Conservation (phyloP, 2,797 vertebrate genomes). For the Chelon labrosus region DNA sequence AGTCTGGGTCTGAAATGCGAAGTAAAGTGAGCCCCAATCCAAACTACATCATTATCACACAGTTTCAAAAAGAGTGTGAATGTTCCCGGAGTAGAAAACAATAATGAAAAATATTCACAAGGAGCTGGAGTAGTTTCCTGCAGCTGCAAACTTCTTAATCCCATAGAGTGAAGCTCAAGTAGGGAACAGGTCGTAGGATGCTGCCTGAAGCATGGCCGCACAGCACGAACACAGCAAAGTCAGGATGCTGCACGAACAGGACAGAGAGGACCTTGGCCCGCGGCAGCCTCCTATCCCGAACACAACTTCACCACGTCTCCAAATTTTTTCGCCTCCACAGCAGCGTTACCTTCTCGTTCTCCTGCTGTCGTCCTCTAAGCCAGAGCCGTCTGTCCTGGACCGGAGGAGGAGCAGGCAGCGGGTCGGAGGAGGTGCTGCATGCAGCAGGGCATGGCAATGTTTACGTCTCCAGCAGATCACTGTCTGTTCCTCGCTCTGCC, state of each 20-base stretch:
- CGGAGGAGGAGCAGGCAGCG: conserved; percentile 6
- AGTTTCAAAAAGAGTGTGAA: not conserved
- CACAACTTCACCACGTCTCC: conserved; percentile 63
- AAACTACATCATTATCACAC: conserved; percentile 7
- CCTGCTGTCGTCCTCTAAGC: not conserved
- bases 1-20: not conserved
- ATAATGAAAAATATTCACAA: not conserved
- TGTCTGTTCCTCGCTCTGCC: conserved; percentile 26
- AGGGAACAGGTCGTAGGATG: conserved; percentile 66
- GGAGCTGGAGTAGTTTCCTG: not conserved
- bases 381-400: conserved; percentile 21
- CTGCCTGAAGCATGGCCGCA: conserved; percentile 78
- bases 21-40: not conserved
- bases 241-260: conserved; percentile 32
- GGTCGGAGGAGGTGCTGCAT: conserved; percentile 33
- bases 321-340: conserved; percentile 22
- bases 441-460: conserved; percentile 76
- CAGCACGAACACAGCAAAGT: conserved; percentile 63
- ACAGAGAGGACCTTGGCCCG: conserved; percentile 31
- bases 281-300: conserved; percentile 68
- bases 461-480: conserved; percentile 64
- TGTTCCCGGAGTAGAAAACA: not conserved
- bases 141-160: conserved; percentile 24
- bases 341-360: not conserved
- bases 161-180: conserved; percentile 46